Conservation (phyloP, 2,797 vertebrate species). For the Anguilla pacifica region DNA sequence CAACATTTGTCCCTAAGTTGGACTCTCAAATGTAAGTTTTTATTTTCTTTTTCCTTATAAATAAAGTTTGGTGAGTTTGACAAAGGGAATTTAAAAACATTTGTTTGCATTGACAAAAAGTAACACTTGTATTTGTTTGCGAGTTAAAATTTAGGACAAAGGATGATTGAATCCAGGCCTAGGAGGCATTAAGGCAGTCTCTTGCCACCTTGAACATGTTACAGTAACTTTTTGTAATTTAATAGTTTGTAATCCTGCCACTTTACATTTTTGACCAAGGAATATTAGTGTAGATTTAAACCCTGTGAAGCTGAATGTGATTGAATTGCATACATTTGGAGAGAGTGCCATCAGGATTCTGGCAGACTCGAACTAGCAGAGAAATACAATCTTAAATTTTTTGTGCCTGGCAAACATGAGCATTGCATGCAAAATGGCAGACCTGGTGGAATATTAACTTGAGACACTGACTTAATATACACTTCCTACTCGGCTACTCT, state of each 20-base stretch:
- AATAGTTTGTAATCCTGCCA: not conserved
- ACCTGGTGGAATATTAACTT: not conserved
- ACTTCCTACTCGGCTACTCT: not conserved
- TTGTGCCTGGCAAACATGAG: not conserved
- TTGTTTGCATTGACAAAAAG: not conserved
- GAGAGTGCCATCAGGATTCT: not conserved
- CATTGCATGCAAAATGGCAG: not conserved
- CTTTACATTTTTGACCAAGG: not conserved
- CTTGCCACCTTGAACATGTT: not conserved
- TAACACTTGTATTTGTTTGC: not conserved
- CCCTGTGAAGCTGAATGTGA: not conserved
- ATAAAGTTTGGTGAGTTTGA: not conserved
- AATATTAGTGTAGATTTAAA: not conserved
- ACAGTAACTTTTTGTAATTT: not conserved
- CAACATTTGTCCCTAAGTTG: not conserved
- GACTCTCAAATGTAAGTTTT: not conserved
- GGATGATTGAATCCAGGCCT: constrained; percentile 4
- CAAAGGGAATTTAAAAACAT: not conserved
- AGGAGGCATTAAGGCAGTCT: not conserved
- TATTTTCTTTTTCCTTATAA: not conserved
- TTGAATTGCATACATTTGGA: not conserved
- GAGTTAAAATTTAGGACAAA: not conserved
- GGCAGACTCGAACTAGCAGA: not conserved
- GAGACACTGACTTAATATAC: not conserved
- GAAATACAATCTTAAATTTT: not conserved